phyloP scores from a whole-genome alignment of 1,140 invertebrate genomes.

The Spodoptera litura region DNA sequence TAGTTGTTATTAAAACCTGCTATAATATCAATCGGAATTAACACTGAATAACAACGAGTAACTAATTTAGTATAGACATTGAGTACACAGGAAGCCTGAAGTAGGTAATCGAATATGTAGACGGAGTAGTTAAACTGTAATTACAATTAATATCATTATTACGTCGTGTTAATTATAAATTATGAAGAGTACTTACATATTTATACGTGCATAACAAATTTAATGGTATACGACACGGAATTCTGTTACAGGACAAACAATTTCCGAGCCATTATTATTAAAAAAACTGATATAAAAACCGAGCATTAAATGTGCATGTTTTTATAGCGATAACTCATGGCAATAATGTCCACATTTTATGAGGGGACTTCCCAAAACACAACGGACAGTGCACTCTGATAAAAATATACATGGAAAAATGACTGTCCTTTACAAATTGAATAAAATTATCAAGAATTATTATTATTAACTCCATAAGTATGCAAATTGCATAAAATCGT shows the following conservation, averaged over 20 bases:
- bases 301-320: neutral
- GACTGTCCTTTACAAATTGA: no score
- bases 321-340: neutral
- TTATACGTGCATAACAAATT: no score
- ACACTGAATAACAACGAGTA: no score
- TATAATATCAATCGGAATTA: no score
- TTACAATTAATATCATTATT: neutral
- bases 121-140: no score
- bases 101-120: no score
- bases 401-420: neutral
- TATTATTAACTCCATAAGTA: no score
- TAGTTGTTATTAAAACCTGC: no score
- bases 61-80: no score
- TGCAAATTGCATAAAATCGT: no score
- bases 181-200: neutral
- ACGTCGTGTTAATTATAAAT: slow-evolving; percentile 16
- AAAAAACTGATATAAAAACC: neutral
- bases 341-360: neutral
- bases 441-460: no score
- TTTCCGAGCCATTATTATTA: slow-evolving; percentile 4
- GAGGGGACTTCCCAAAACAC: slow-evolving; percentile 4
- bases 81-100: no score
- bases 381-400: neutral
- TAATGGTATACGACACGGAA: neutral
- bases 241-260: neutral